Conservation (phyloP, 37 sponge, comb jelly and placozoan species). For the Halisarca cf. caerulea region DNA sequence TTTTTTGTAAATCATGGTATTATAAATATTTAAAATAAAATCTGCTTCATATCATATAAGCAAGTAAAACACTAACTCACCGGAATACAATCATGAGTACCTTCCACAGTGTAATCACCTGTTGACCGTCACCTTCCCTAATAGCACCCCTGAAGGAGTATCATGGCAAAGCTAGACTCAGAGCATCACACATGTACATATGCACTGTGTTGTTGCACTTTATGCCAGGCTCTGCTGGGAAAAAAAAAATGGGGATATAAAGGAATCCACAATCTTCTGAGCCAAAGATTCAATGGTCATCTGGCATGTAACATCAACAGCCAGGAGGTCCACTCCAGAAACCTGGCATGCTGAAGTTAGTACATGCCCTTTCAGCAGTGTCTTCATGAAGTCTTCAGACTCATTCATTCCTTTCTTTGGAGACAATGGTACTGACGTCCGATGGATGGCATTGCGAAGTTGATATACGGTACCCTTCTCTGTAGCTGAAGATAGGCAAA, state of each 20-base stretch:
- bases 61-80: too few relatives aligned
- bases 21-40: too few relatives aligned
- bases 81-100: not conserved
- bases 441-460: not conserved
- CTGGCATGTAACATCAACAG: not conserved
- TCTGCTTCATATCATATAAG: too few relatives aligned
- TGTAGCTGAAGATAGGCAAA: not conserved
- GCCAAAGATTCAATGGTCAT: not conserved
- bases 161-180: not conserved
- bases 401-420: not conserved
- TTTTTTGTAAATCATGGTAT: too few relatives aligned
- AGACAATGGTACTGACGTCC: not conserved
- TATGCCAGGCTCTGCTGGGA: not conserved
- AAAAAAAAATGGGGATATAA: not conserved
- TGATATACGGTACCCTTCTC: not conserved
- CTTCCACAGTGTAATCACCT: not conserved
- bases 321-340: not conserved
- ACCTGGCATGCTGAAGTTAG: not conserved
- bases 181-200: not conserved
- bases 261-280: not conserved
- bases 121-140: not conserved
- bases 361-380: not conserved
- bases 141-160: not conserved
- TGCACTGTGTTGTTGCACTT: not conserved
- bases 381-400: not conserved